These are phyloP conservation scores for Pogonomyrmex californicus DNA, from an alignment of 1,140 invertebrate species.

Conservation along the genomic window DNA sequence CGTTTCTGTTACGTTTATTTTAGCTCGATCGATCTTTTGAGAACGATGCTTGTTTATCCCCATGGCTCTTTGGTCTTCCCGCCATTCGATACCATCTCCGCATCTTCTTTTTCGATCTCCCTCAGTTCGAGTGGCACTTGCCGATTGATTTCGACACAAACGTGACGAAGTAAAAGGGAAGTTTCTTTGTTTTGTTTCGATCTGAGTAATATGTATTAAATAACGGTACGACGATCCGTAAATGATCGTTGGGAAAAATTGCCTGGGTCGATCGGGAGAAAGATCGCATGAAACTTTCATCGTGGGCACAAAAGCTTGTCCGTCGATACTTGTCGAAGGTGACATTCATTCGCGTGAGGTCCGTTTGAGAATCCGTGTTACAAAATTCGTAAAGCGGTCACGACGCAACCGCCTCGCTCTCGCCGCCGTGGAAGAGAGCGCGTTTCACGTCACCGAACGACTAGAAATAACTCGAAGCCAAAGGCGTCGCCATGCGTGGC, in stretches of 20 bases:
- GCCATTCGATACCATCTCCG: not conserved
- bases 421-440: conserved; percentile 36
- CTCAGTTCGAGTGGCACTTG: not conserved
- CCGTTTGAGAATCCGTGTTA: conserved; percentile 39
- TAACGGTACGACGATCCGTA: not conserved
- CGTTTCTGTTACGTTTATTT: not conserved
- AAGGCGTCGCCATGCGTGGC: conserved; percentile 56
- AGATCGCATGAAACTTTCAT: conserved; percentile 1
- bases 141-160: conserved; percentile 35
- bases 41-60: conserved; percentile 59
- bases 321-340: conserved; percentile 3
- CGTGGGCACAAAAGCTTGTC: not conserved
- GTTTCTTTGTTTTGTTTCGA: not conserved
- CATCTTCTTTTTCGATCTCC: not conserved
- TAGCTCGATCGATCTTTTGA: conserved; percentile 50
- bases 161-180: conserved; percentile 24
- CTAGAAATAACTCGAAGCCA: conserved; percentile 61
- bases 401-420: conserved; percentile 23
- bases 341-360: not conserved
- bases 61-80: conserved; percentile 23
- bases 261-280: not conserved
- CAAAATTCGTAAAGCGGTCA: conserved; percentile 47
- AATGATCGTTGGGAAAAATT: not conserved
- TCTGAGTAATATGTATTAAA: not conserved
- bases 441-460: conserved; percentile 41